phyloP scores from a whole-genome alignment of 1,140 invertebrate genomes.

The Dendroctonus valens region DNA sequence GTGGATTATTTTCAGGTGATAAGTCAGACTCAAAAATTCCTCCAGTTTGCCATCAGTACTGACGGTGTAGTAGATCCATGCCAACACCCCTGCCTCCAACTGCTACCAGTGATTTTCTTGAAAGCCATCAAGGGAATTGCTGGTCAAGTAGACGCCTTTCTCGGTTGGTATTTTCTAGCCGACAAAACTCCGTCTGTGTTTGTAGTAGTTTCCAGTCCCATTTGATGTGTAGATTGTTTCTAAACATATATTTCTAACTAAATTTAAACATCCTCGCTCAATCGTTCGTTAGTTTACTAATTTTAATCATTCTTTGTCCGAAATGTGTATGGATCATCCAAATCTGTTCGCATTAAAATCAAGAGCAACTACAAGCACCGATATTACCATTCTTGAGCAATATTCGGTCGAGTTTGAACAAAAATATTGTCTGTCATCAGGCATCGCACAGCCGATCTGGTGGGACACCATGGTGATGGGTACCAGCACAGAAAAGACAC shows the following conservation, averaged over 20 bases:
- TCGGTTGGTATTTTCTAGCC: conserved; percentile 65
- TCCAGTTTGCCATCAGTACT: conserved; percentile 54
- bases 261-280: too few relatives aligned
- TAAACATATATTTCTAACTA: too few relatives aligned
- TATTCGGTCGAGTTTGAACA: background rate
- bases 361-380: too few relatives aligned
- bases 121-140: conserved; percentile 93
- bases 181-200: too few relatives aligned
- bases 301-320: conserved; percentile 3
- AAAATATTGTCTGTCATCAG: conserved; percentile 30
- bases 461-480: conserved; percentile 48
- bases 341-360: too few relatives aligned
- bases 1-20: conserved; percentile 49
- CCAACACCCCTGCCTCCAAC: conserved; percentile 87
- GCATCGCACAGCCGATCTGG: conserved; percentile 46
- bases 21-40: conserved; percentile 69
- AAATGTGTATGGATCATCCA: background rate
- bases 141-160: conserved; percentile 90
- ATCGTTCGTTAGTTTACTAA: too few relatives aligned
- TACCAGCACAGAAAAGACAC: conserved; percentile 47
- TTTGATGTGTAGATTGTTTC: too few relatives aligned
- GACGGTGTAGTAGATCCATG: conserved; percentile 78
- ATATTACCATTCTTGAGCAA: too few relatives aligned
- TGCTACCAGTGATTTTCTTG: conserved; percentile 85
- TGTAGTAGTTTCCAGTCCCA: too few relatives aligned